A percentile compares a stretch with the other conserved stretches of the same genome.
phyloP scores from a whole-genome alignment of 2,888 invertebrate species.

The Acanthosepion lycidas region DNA sequence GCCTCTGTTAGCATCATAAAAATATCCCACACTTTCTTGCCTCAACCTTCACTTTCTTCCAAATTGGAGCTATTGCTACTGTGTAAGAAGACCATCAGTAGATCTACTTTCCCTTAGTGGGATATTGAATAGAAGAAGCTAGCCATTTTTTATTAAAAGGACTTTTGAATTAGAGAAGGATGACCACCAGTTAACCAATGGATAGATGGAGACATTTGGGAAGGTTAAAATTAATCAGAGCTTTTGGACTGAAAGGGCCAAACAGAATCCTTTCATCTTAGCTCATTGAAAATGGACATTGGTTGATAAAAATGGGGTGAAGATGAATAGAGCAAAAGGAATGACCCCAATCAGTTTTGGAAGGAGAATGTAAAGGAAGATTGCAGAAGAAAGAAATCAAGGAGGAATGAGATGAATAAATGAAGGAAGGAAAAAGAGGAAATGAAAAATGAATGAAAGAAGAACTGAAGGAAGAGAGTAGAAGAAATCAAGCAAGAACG shows the following conservation, averaged over 20 bases:
- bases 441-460: neutral
- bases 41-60: no score
- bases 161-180: constrained; percentile 18
- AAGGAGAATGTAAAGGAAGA: neutral
- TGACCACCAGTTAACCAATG: neutral
- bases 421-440: neutral
- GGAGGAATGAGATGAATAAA: neutral
- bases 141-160: neutral
- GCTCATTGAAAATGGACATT: constrained; percentile 4
- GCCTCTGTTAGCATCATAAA: constrained; percentile 33
- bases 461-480: neutral
- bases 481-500: neutral
- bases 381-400: neutral
- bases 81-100: neutral
- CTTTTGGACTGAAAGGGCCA: constrained; percentile 33
- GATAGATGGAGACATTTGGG: constrained; percentile 4
- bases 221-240: constrained; percentile 33
- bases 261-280: constrained; percentile 33
- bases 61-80: neutral
- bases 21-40: neutral
- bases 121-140: neutral
- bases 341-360: neutral
- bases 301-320: neutral
- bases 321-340: neutral
- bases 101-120: neutral